Evolutionary conservation across 2,113 vertebrate genomes (phyloP), one percentile per base, ranked within the genome.

Genomic region (Cinclus mexicanus): DNA sequence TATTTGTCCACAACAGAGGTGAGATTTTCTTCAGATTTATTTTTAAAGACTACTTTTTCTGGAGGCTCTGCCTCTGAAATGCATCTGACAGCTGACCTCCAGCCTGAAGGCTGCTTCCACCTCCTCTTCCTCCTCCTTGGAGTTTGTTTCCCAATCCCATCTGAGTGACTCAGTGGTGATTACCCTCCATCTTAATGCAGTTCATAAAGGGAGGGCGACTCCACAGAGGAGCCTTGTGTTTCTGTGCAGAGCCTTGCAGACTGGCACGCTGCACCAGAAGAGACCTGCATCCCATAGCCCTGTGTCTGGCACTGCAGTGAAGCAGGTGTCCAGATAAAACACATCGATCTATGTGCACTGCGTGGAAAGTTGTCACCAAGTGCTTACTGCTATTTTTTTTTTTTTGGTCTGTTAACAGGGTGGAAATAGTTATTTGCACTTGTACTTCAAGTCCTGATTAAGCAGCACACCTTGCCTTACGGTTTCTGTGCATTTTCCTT

Each of bases 401-500:
- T n/a, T n/a, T n/a, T n/a, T n/a, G n/a, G n/a, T 76, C 71, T 69
- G 24, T 72, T 41, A 71, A 31, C 31, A 18, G 29, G 21, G 17
- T 50, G 35, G 41, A 75, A 96, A 60, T 68, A 65, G 26, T 70
- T 68, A 37, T 42, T 90, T 57, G 25, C 49, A 31, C 44, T 84
- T 39, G 15, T 61, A 42, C 69, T 84, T 72, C 0, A 11, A 86
- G 57, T 78, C 52, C 64, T 64, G 25, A 85, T 35, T 57, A 67
- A 89, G 68, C 52, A 93, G 21, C 25, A 16, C 11, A 46, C 49
- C 29, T 81, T 71, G 37, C 85, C 46, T 75, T 83, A 56, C 3
- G 7, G 46, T 71, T 92, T 86, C 67, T 86, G 50, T 63, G 42
- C 7, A 1, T 94, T 95, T 90, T 85, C 70, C 46, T 95, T 85